Evolutionary conservation across 1,140 invertebrate species (phyloP), one percentile per base, ranked within the genome.

Genomic region (Zaprionus tsacasi): DNA sequence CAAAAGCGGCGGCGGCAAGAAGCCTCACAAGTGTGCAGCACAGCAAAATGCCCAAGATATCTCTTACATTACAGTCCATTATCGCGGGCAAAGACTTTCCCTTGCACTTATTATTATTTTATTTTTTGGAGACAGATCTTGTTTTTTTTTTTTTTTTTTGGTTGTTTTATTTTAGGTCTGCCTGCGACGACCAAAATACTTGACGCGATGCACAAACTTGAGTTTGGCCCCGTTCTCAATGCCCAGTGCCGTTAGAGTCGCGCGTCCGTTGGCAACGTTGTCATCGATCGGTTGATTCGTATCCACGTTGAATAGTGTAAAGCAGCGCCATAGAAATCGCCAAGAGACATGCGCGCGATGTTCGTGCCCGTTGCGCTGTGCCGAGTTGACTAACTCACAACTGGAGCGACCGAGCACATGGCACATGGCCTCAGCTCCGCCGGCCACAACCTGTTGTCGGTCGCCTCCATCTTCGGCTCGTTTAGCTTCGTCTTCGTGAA

Each of bases 321-420:
- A 95, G 12, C 94, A 94, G 74, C 93, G 94, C 95, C 95, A 96
- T 74, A 96, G 91, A 92, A 96, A 95, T 40, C 92, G 93, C 95
- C 96, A 96, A 85, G 94, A 95, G 17, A 96, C 93, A 72, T 94
- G 93, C 60, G 93, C 72, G 48, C 89, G 81, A 77, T 92, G 91
- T 64, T 82, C 76, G 64, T 91, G 88, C 35, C 91, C 86, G 90
- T 81, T 91, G 70, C 83, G 81, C 76, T 61, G 77, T 67, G 71
- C 77, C 43, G 91, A 91, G 80, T 81, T 67, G 68, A 92, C 87
- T 91, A 92, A 92, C 74, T 92, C 91, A 61, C 91, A 91, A 43
- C 76, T 89, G 82, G 76, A 81, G 40, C 40, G 40, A 6, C 13
- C 38, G 38, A 5, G 38, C 57, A 74, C 21, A 21, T 1, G 60